Base-by-base conservation (phyloP, 2,113 vertebrate genomes). In the Oxyruncus cristatus region DNA sequence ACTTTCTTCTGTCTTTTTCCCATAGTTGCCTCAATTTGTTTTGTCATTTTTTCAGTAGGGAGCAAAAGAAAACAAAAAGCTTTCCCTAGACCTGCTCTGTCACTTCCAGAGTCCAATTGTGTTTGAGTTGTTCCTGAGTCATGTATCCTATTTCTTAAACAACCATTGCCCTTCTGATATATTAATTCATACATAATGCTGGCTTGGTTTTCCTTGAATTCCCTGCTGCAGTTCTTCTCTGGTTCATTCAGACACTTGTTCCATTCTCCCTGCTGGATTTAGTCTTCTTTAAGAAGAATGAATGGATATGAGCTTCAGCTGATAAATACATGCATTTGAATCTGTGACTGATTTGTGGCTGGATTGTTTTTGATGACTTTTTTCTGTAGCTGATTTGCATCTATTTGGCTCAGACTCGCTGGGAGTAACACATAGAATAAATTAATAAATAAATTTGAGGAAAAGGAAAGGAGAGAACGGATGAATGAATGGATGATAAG, bases 281-380 rank as follows among this genome's bases (percentile, higher is more conserved):
- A 77, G 62, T 63, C 50, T n/a, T 82, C 88, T 82, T 88, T 74
- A 71, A 67, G 79, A 85, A 39, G 71, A 72, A 58, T 66, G 71
- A 94, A 66, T 89, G 81, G 74, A 50, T 85, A 47, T 88, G 85
- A 93, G 44, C 74, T 76, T 88, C 67, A 79, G 1, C 74, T 73
- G 92, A 93, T 83, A 95, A 93, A 93, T 93, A 88, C 62, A 65
- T 70, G 53, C 49, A 49, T 91, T 93, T 88, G 89, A 91, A 76
- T 90, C 78, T 91, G 78, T 82, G 53, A 53, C 71, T 85, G 88
- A 95, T 76, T 85, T 93, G 92, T 81, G 71, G 21, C 63, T 85
- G 92, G 88, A 65, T 93, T 88, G 78, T 49, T 94, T 93, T 77
- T 93, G 88, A 88, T 95, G 9, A 84, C 72, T 94, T 94, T 94